Conservation (phyloP, 2,113 vertebrate genomes). For the Vidua macroura region DNA sequence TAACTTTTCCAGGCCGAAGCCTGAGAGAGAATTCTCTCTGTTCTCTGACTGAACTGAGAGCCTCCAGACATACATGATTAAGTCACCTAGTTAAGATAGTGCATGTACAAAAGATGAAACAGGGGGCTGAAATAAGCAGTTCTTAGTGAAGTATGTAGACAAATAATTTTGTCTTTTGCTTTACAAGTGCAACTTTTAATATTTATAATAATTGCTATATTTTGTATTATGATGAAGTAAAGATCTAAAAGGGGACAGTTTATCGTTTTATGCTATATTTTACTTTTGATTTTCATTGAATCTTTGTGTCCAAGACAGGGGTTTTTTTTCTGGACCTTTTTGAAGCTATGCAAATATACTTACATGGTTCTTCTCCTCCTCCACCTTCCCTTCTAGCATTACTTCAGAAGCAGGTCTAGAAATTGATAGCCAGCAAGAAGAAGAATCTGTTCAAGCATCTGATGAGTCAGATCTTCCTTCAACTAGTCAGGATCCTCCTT, state of each 20-base stretch:
- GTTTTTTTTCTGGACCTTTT: background rate
- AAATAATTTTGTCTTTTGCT: background rate
- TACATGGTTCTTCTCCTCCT: background rate
- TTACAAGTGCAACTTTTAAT: background rate
- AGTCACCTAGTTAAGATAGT: background rate
- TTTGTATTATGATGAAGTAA: background rate
- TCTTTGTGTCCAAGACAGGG: background rate
- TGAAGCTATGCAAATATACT: background rate
- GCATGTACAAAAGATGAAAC: background rate
- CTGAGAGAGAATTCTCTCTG: too few species aligned
- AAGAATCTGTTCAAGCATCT: conserved; percentile 82
- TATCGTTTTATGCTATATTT: background rate
- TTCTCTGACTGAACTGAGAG: too few species aligned
- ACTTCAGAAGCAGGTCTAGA: conserved; percentile 85
- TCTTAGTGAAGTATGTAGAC: background rate
- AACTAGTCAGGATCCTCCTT: conserved; percentile 95
- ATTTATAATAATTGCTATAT: background rate
- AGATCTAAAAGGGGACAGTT: background rate
- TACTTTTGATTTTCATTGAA: background rate
- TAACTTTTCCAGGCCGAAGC: too few species aligned
- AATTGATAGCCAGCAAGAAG: conserved; percentile 86
- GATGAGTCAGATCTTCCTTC: conserved; percentile 88
- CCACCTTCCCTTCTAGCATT: conserved; percentile 55
- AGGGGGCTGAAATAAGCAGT: background rate
- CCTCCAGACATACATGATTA: background rate